These are phyloP conservation scores for Drosophila nasuta DNA, from an alignment of 1,140 invertebrate species.

Conservation along the genomic window DNA sequence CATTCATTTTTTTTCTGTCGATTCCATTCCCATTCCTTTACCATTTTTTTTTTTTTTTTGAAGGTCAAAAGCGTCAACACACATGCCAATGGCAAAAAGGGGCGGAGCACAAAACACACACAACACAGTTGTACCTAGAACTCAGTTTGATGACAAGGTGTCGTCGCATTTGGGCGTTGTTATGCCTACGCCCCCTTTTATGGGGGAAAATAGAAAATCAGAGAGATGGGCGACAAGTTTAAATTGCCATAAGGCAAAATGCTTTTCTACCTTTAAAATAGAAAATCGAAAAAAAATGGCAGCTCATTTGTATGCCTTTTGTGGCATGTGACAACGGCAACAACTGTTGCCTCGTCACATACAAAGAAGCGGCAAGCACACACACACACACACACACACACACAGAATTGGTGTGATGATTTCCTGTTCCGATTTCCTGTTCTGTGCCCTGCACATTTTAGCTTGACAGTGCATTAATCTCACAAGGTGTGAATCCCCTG, in stretches of 20 bases:
- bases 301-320: conserved; percentile 71
- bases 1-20: not conserved
- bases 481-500: not conserved
- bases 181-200: conserved; percentile 1
- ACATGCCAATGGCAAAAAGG: not conserved
- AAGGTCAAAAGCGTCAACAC: conserved; percentile 23
- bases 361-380: not conserved
- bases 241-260: conserved; percentile 38
- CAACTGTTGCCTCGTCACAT: no score
- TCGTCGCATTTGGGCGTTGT: conserved; percentile 1
- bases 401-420: not conserved
- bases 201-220: conserved; percentile 19
- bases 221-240: conserved; percentile 26
- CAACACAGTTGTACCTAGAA: no score
- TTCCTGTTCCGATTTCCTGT: conserved; percentile 3
- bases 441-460: not conserved
- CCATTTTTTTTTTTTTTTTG: not conserved
- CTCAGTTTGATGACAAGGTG: not conserved
- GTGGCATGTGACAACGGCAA: conserved; percentile 34
- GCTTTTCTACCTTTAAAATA: conserved; percentile 2
- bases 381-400: not conserved
- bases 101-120: no score
- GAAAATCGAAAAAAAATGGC: conserved; percentile 47
- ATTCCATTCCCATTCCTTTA: not conserved
- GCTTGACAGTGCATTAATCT: not conserved